These are phyloP conservation scores for Myotis brandtii DNA, from an alignment of 2,113 vertebrate species.

Conservation along the genomic window DNA sequence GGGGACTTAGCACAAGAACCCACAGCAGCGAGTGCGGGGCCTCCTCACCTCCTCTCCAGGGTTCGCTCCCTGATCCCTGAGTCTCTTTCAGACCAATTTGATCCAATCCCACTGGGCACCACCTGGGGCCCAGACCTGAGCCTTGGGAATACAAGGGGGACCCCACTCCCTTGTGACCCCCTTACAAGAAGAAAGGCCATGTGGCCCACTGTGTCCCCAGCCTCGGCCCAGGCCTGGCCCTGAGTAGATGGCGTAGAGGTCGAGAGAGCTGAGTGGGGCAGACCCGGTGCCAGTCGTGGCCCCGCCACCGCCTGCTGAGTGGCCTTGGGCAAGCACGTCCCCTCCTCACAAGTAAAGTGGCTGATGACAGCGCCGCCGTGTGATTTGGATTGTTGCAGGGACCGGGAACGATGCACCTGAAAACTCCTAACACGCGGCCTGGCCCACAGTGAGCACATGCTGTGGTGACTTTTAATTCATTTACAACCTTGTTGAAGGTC, in stretches of 20 bases:
- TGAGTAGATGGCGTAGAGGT: too few relatives aligned
- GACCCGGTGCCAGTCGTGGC: neutral
- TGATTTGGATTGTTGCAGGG: too few relatives aligned
- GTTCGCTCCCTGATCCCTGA: rapidly evolving
- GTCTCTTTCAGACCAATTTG: neutral
- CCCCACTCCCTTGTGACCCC: neutral
- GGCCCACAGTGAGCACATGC: neutral
- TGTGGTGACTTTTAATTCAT: neutral
- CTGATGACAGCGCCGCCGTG: rapidly evolving
- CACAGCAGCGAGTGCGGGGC: rapidly evolving
- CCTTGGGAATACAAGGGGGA: neutral
- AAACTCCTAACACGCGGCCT: neutral
- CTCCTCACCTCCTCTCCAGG: neutral
- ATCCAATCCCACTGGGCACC: neutral
- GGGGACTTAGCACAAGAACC: neutral
- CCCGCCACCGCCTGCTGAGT: neutral
- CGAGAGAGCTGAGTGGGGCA: neutral
- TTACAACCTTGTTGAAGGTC: neutral
- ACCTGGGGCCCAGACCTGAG: neutral
- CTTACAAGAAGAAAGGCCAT: neutral
- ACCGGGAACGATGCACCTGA: neutral
- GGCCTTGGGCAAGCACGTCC: neutral
- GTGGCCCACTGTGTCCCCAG: neutral
- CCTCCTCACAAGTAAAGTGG: neutral
- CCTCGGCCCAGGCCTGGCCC: neutral